Percentiles rank a stretch among this genome's conserved stretches.
These are phyloP conservation scores for Drosophila repletoides DNA, from an alignment of 1,140 invertebrate species.

Conservation along the genomic window DNA sequence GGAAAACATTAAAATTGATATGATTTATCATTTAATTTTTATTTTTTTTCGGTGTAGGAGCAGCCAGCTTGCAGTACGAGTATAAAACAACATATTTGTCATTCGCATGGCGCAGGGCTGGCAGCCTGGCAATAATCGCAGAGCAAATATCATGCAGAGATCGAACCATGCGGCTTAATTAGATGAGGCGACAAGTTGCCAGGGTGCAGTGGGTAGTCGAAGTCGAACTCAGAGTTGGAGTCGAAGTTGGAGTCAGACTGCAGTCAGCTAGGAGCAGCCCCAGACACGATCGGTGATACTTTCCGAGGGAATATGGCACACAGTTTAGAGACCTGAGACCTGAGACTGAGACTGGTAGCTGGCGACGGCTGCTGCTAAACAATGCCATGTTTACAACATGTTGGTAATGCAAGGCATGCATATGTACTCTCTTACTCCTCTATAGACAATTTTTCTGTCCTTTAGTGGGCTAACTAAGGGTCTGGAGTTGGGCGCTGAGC, in stretches of 20 bases:
- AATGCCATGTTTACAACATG: constrained; percentile 80
- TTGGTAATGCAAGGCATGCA: constrained; percentile 68
- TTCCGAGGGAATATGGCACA: constrained; percentile 35
- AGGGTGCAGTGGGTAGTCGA: constrained; percentile 6
- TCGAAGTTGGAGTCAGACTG: neutral
- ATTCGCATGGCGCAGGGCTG: constrained; percentile 72
- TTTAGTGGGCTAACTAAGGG: constrained; percentile 39
- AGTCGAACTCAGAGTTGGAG: neutral
- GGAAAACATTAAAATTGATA: no score
- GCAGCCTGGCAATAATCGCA: constrained; percentile 55
- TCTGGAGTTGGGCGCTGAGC: neutral
- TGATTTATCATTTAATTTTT: no score
- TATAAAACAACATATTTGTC: constrained; percentile 73
- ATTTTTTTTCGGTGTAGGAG: no score
- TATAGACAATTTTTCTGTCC: constrained; percentile 27
- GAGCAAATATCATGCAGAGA: constrained; percentile 73
- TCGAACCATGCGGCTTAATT: constrained; percentile 76
- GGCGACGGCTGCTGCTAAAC: constrained; percentile 44
- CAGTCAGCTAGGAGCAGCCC: constrained; percentile 10
- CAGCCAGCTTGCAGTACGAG: constrained; percentile 5
- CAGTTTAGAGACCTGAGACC: constrained; percentile 44
- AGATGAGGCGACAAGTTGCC: constrained; percentile 73
- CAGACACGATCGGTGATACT: constrained; percentile 47
- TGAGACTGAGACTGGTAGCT: neutral
- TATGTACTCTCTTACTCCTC: constrained; percentile 14